Conservation (phyloP, 2,888 invertebrate genomes). For the Drosophila kokeensis region DNA sequence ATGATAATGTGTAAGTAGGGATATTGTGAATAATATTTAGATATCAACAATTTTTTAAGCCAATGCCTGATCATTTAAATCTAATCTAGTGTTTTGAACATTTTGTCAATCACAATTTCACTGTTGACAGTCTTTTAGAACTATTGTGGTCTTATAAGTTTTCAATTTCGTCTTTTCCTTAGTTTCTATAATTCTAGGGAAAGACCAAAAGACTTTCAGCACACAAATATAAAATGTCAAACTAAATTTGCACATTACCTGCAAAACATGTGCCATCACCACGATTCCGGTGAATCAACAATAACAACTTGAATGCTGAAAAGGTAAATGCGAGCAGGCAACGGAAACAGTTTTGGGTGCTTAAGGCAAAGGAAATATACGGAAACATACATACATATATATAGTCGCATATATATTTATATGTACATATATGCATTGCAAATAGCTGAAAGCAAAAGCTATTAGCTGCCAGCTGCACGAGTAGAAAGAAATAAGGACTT, state of each 20-base stretch:
- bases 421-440: constrained; percentile 8
- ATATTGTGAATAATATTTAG: not conserved
- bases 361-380: constrained; percentile 34
- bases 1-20: not conserved
- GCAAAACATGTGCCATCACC: constrained; percentile 55
- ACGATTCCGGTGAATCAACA: constrained; percentile 30
- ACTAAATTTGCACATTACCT: constrained; percentile 75
- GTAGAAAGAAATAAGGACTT: constrained; percentile 82
- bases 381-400: not conserved
- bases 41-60: not conserved
- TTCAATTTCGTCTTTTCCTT: constrained; percentile 12
- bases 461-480: constrained; percentile 51
- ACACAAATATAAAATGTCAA: constrained; percentile 77
- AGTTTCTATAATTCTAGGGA: constrained; percentile 22
- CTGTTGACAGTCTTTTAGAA: constrained; percentile 5
- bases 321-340: constrained; percentile 39
- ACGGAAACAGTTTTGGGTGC: constrained; percentile 57
- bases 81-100: not conserved
- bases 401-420: not conserved
- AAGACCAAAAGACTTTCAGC: constrained; percentile 46
- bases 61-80: not conserved
- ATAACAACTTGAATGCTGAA: constrained; percentile 35
- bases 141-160: constrained; percentile 7
- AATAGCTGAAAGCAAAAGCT: constrained; percentile 52
- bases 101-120: not conserved